Base-by-base conservation (phyloP, 2,113 vertebrate genomes). In the Glaucidium brasilianum region DNA sequence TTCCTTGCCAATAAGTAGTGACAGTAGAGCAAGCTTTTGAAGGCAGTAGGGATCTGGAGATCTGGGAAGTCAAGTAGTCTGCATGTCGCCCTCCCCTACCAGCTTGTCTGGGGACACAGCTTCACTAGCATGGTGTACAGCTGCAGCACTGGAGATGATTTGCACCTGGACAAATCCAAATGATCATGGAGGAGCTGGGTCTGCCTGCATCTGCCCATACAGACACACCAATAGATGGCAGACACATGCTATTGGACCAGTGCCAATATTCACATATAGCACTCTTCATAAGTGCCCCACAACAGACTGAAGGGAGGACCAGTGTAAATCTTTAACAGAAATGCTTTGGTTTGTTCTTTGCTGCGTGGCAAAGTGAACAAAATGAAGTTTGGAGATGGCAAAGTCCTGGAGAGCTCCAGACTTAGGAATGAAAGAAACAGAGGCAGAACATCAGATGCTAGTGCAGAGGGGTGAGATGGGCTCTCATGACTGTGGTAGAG, bases 31-130 rank as follows among this genome's bases (percentile, higher is more conserved):
- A 64, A 32, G 34, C 32, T 88, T 74, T 60, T 88, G 63, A 76
- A 71, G 25, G 63, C 58, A 80, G 10, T 5, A 50, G 35, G 63
- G 50, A 56, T 35, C 15, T n/a, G 29, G 58, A 62, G 56, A 88
- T 18, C 13, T 0, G 2, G 19, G 26, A 67, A 81, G 49, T 34
- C 0, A 2, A 16, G 10, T 3, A 85, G 25, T 34, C 45, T 45
- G 32, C 18, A 2, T 7, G 12, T 55, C 50, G 55, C 11, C 20
- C 39, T 64, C 25, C n/a, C 45, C 59, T 45, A 8, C 16, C 23
- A 79, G 45, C 27, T 30, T 49, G 17, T 49, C 20, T n/a, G 22
- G 16, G 22, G 39, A 43, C 18, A 52, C 16, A 20, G 11, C 37
- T 37, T 77, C 43, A 12, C 6, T 21, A 63, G 32, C 64, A 85